These are phyloP conservation scores for Ammodramus savannarum DNA, from an alignment of 2,113 vertebrate species.

Conservation along the genomic window DNA sequence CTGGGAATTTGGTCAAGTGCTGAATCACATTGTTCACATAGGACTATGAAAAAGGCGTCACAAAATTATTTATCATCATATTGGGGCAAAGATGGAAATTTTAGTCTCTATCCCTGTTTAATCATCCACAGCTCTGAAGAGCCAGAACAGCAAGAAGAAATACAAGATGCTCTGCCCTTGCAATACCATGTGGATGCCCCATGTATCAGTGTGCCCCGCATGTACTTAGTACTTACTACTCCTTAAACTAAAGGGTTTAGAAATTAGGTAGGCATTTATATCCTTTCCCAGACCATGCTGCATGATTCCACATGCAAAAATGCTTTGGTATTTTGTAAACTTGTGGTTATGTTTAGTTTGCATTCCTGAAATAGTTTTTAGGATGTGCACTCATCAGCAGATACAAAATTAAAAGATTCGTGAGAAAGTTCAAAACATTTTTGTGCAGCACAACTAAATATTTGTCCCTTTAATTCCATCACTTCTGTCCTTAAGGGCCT, in stretches of 20 bases:
- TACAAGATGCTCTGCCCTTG: background rate
- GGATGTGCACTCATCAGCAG: background rate
- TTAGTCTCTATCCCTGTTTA: background rate
- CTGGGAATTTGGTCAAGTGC: background rate
- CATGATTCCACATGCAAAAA: background rate
- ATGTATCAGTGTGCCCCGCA: fast-evolving
- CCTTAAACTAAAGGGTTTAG: background rate
- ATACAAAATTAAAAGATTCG: background rate
- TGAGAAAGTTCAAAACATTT: background rate
- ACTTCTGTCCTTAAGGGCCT: background rate
- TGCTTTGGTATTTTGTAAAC: background rate
- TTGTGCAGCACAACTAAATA: background rate
- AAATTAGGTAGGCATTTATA: background rate
- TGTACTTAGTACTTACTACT: background rate
- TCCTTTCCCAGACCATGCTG: background rate
- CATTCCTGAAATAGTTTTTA: background rate
- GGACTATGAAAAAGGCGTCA: background rate
- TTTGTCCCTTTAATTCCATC: background rate
- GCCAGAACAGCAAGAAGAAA: background rate
- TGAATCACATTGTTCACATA: background rate
- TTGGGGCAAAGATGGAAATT: background rate
- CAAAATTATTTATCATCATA: background rate
- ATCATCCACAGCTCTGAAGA: background rate
- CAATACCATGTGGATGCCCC: background rate
- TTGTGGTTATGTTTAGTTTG: background rate